Evolutionary conservation across 2,888 invertebrate genomes (phyloP), one percentile per base, ranked within the genome.

Genomic region (Heliconius ismenius): DNA sequence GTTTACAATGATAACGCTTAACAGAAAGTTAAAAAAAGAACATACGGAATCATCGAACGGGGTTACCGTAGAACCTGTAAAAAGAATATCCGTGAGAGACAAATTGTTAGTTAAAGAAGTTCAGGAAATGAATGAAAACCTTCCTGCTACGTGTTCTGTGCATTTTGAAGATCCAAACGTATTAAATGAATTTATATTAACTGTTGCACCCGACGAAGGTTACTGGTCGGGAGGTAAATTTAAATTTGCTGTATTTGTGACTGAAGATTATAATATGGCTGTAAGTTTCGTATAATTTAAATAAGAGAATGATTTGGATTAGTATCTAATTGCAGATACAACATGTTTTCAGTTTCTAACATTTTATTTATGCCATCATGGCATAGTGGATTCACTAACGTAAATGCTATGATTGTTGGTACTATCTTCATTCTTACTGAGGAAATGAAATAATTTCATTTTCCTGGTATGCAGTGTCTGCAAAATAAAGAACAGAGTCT

Each of bases 221-320:
- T 96, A 96, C 87, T 99, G 98, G 98, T 95, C 95, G 85, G 97
- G 97, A 76, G 99, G 99, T 58, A 95, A 95, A 83, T 99, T 98
- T 92, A 95, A 95, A 87, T 99, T 99, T 91, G 95, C 96, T 86
- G 95, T 99, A 83, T 95, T 95, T 86, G 97, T 99, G 78, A 97
- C 98, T 36, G 98, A 98, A 87, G 98, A 98, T 82, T 99, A 99
- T 95, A 99, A 99, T 92, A 98, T 98, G 96, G 97, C 97, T 90
- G 98, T 98, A 95, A 95, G 96, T 36, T 77, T 13, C 28, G n/a
- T 24, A 15, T n/a, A 11, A 39, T 13, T 63, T 49, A 62, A 62
- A 36, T 39, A 75, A 67, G 72, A 9, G 4, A 6, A 24, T 72
- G 26, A 26, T 43, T 58, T 7, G n/a, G 13, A 6, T n/a, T 26